These are phyloP conservation scores for Psittacula cyanocephala DNA, from an alignment of 2,113 vertebrate genomes.

Conservation along the genomic window DNA sequence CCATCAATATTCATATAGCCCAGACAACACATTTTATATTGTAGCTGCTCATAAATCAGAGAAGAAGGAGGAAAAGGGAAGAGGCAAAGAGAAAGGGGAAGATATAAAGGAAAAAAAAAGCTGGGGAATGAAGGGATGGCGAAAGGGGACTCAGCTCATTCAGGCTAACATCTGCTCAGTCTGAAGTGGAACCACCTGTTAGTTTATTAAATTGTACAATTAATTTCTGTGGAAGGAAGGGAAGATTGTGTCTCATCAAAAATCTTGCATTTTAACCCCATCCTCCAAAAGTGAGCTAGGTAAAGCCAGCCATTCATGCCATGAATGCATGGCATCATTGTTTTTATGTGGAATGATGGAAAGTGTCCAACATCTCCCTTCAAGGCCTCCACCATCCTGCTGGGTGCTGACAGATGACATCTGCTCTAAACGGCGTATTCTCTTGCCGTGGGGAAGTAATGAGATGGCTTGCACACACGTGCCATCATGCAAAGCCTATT, in stretches of 20 bases:
- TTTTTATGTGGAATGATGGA: conserved; percentile 14
- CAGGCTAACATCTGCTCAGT: conserved; percentile 74
- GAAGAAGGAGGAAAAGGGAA: not conserved
- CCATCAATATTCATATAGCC: conserved; percentile 73
- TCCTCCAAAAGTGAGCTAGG: conserved; percentile 3
- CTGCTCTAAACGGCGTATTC: not conserved
- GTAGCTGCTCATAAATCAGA: conserved; percentile 76
- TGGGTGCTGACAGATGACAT: not conserved
- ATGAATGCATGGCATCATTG: not conserved
- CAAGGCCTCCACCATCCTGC: not conserved
- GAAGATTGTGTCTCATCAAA: conserved; percentile 53
- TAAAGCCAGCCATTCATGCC: not conserved
- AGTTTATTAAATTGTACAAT: conserved; percentile 76
- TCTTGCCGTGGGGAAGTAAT: not conserved
- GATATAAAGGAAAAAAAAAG: conserved; percentile 61
- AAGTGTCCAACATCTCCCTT: not conserved
- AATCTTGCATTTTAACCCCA: conserved; percentile 9
- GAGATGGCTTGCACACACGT: not conserved
- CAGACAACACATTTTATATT: conserved; percentile 62
- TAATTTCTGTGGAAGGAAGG: conserved; percentile 74
- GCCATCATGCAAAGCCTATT: not conserved
- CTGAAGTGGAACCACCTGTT: conserved; percentile 82
- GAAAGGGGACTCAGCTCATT: conserved; percentile 66
- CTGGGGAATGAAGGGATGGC: conserved; percentile 49
- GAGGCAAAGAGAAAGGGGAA: conserved; percentile 44